Percentiles rank a stretch among this genome's conserved stretches.
These are phyloP conservation scores for Mythimna impura DNA, from an alignment of 2,888 invertebrate genomes.

Conservation along the genomic window DNA sequence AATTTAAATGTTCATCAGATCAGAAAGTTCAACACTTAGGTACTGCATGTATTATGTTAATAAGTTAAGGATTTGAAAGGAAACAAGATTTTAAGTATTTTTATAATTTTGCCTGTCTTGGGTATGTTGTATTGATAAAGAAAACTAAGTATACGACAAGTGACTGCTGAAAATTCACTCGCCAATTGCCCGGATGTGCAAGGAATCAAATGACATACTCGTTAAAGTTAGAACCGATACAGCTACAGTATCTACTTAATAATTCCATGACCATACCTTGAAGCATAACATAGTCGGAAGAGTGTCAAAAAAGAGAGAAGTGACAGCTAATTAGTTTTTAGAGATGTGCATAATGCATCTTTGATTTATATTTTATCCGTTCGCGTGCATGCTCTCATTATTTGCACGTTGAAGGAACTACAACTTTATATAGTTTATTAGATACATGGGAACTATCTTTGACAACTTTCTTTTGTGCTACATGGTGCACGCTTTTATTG, in stretches of 20 bases:
- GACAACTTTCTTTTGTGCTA: slow-evolving; percentile 46
- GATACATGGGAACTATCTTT: slow-evolving; percentile 46
- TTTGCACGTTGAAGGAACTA: slow-evolving; percentile 32
- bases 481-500: slow-evolving; percentile 11
- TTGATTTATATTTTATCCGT: slow-evolving; percentile 8
- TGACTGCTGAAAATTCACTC: neutral
- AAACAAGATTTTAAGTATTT: neutral
- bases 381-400: slow-evolving; percentile 3
- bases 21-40: slow-evolving; percentile 27
- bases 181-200: too few relatives aligned
- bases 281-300: neutral
- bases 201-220: neutral
- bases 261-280: neutral
- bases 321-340: slow-evolving; percentile 12
- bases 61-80: slow-evolving; percentile 9
- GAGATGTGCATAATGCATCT: slow-evolving; percentile 3
- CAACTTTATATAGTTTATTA: slow-evolving; percentile 32
- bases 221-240: too few relatives aligned
- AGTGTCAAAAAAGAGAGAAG: slow-evolving; percentile 24
- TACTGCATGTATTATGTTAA: neutral
- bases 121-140: neutral
- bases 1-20: slow-evolving; percentile 9
- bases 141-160: neutral
- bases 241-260: neutral
- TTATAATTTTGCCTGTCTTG: neutral